Evolutionary conservation across 2,113 vertebrate species (phyloP), one percentile per base, ranked within the genome.

Genomic region (Xerus inauris): DNA sequence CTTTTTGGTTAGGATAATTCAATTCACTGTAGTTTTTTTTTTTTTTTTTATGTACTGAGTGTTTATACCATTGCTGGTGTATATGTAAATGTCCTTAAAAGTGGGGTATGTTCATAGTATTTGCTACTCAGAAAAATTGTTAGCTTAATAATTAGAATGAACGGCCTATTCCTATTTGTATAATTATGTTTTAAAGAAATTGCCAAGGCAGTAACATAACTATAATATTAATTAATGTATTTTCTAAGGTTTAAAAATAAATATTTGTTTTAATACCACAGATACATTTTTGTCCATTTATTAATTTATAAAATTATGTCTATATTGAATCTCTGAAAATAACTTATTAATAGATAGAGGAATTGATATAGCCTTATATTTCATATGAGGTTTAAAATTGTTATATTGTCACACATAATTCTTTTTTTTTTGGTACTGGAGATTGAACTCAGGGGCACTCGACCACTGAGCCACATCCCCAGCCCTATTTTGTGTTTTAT

Each of bases 141-240:
- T 88, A 85, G 10, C 20, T 88, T 67, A 26, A 26, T 72, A 71
- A 42, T 47, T n/a, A 82, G 75, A 80, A 59, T 51, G 73, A 76
- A 20, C 22, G n/a, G 11, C 26, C 30, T 67, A 42, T 89, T 92
- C 49, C n/a, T 95, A 14, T 85, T 65, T 49, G 11, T 38, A 26
- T 71, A 59, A 26, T 35, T 77, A 79, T 40, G 85, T 93, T 92
- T 82, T 89, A 87, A 85, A 76, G 22, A 87, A 91, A 54, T 96
- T 88, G 26, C 16, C 40, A 73, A 28, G 13, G 69, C 17, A 62
- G 40, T 59, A 57, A 54, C 35, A 19, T 83, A 42, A 89, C 5
- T 97, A 38, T 59, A 73, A 59, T 91, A 38, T 82, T 35, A 76
- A 11, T 57, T 57, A 88, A 94, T 19, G 17, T 94, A 6, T 83